Conservation (phyloP, 2,797 vertebrate genomes). For the Fundulus diaphanus region DNA sequence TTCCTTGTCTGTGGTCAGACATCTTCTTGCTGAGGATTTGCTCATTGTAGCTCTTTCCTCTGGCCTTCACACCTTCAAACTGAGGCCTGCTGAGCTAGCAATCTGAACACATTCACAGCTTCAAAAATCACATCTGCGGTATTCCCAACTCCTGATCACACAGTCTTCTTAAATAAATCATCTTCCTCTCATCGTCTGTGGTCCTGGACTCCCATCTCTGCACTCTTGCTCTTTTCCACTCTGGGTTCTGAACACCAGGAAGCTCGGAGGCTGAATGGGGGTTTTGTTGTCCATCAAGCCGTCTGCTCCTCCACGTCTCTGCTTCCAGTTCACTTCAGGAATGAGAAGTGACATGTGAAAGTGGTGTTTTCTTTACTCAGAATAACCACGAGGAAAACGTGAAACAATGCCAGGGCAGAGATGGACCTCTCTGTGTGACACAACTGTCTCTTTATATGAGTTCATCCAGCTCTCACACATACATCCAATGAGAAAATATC, state of each 20-base stretch:
- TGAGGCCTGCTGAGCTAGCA: constrained; percentile 53
- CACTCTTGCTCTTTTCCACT: constrained; percentile 40
- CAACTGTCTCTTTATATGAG: constrained; percentile 69
- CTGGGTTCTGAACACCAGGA: constrained; percentile 17
- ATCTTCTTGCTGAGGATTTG: too few relatives aligned
- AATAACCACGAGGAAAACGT: constrained; percentile 66
- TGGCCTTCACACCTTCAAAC: constrained; percentile 25
- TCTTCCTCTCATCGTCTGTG: constrained; percentile 64
- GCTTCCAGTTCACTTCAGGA: constrained; percentile 59
- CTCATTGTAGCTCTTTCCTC: neutral
- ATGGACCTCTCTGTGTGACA: constrained; percentile 53
- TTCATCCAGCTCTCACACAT: constrained; percentile 38
- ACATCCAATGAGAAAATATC: constrained; percentile 59
- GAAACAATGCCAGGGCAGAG: constrained; percentile 71
- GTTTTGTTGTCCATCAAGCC: constrained; percentile 62
- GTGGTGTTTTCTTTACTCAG: constrained; percentile 75
- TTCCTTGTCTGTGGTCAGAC: neutral
- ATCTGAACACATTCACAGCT: constrained; percentile 54
- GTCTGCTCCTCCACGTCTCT: constrained; percentile 38
- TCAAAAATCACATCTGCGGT: constrained; percentile 66
- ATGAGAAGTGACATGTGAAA: constrained; percentile 81
- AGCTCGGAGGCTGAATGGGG: constrained; percentile 61
- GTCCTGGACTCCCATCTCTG: constrained; percentile 49
- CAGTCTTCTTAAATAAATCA: constrained; percentile 58
- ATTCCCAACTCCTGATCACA: constrained; percentile 68